Percentiles rank a stretch among this genome's conserved stretches.
Evolutionary conservation across 2,113 vertebrate genomes (phyloP).

Genomic region (Microcebus ravelobensis): DNA sequence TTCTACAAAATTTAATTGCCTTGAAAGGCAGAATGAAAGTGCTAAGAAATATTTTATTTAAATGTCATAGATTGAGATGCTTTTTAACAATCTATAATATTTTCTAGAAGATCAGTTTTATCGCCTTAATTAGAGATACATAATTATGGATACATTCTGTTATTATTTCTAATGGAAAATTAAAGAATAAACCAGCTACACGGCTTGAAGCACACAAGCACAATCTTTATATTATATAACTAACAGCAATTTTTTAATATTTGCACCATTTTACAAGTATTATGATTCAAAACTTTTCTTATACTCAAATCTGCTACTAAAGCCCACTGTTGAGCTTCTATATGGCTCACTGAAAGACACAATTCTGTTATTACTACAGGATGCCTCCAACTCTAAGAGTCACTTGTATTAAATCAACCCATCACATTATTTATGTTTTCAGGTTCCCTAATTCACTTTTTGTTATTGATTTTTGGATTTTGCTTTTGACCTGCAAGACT

Average conservation of each 20-base stretch:
- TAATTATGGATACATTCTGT: background rate
- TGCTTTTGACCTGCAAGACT: slow-evolving; percentile 74
- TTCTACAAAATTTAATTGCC: slow-evolving; percentile 6
- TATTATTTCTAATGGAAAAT: background rate
- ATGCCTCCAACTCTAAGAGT: slow-evolving; percentile 40
- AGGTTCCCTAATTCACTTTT: slow-evolving; percentile 77
- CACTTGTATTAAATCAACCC: slow-evolving; percentile 71
- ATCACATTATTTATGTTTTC: slow-evolving; percentile 71
- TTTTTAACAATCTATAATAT: background rate
- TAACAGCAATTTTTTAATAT: background rate
- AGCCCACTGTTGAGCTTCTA: slow-evolving; percentile 26
- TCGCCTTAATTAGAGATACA: background rate
- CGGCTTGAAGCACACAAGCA: background rate
- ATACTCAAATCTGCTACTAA: slow-evolving; percentile 44
- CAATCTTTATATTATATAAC: background rate
- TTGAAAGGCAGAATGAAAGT: slow-evolving; percentile 1
- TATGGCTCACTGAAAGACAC: slow-evolving; percentile 41
- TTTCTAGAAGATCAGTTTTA: background rate
- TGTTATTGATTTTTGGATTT: slow-evolving; percentile 80
- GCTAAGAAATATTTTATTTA: background rate
- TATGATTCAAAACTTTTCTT: slow-evolving; percentile 68
- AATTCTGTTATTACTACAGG: slow-evolving; percentile 55
- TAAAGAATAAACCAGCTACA: background rate
- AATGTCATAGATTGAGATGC: background rate
- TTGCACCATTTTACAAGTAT: slow-evolving; percentile 37